These are phyloP conservation scores for Clarias magur DNA, from an alignment of 2,113 vertebrate species.

Conservation along the genomic window DNA sequence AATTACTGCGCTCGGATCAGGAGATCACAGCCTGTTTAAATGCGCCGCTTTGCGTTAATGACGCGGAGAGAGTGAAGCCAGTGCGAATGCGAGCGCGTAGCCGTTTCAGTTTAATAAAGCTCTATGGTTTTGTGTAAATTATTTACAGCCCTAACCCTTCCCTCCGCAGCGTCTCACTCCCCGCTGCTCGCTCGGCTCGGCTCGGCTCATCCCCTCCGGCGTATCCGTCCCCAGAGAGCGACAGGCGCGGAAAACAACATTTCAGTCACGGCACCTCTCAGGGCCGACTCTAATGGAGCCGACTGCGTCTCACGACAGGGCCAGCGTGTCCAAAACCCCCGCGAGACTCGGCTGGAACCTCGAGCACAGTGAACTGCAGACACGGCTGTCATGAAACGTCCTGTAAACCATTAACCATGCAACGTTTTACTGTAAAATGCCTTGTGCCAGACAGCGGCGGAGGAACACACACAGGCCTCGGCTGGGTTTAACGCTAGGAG, in stretches of 20 bases:
- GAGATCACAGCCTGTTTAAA: neutral
- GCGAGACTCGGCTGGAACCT: constrained; percentile 57
- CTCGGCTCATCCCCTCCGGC: neutral
- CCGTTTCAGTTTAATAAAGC: neutral
- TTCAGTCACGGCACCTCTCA: constrained; percentile 33
- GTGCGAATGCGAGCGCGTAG: neutral
- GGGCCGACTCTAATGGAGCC: constrained; percentile 54
- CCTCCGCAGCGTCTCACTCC: neutral
- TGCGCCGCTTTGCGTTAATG: neutral
- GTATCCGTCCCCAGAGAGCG: constrained; percentile 17
- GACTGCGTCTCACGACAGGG: constrained; percentile 63
- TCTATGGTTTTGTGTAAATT: neutral
- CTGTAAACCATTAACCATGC: constrained; percentile 44
- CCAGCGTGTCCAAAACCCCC: constrained; percentile 39
- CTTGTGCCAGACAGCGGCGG: constrained; percentile 39
- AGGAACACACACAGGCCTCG: constrained; percentile 34
- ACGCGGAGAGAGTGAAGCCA: neutral
- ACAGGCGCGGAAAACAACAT: constrained; percentile 14
- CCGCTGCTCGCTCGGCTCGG: neutral
- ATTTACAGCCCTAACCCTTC: neutral
- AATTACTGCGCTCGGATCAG: neutral
- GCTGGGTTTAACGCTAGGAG: neutral
- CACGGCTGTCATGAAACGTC: constrained; percentile 10
- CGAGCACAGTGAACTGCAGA: constrained; percentile 44
- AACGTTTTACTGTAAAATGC: constrained; percentile 47